Evolutionary conservation across 2,888 invertebrate genomes (phyloP), one percentile per base, ranked within the genome.

Genomic region (Drosophila stalkeri): DNA sequence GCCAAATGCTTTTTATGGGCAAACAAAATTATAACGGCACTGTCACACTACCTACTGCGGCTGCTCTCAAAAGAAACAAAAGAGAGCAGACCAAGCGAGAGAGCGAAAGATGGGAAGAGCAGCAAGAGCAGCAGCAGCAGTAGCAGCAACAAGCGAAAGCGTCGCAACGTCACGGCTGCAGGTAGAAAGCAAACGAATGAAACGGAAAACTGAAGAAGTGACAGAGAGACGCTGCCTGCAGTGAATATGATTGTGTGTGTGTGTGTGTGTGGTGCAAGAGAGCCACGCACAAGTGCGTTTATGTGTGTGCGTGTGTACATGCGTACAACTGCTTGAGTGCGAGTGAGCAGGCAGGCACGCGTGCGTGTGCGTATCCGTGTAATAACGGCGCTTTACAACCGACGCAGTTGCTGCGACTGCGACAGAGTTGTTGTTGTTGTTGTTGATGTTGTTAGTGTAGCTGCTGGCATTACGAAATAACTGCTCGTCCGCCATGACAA

Each of bases 141-240:
- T 64, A 80, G 65, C 47, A 60, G 66, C 78, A 80, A 60, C 69
- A 80, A 85, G 82, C 89, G 86, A 88, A 88, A 84, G 83, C 89
- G 86, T 60, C 65, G 80, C 56, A 56, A 49, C 70, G 55, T 61
- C 63, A 54, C 68, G 60, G 64, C 64, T 65, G 85, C 82, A 83
- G 83, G 89, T 83, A 88, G 78, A 88, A 82, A 86, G 81, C 79
- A 86, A 83, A 74, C 61, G 66, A 75, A 67, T 64, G 33, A 59
- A 67, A 64, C 65, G 57, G 57, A 71, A 66, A 74, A 65, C 39
- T 37, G 55, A 62, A 37, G 39, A 52, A 20, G 41, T 43, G 62
- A 59, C 33, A 39, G 46, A 39, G 46, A 54, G 59, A 69, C 55
- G 39, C 49, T 62, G 73, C 18, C 69, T 76, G 72, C 64, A 73